phyloP scores from a whole-genome alignment of 2,113 vertebrate species.

The Platysternon megacephalum region DNA sequence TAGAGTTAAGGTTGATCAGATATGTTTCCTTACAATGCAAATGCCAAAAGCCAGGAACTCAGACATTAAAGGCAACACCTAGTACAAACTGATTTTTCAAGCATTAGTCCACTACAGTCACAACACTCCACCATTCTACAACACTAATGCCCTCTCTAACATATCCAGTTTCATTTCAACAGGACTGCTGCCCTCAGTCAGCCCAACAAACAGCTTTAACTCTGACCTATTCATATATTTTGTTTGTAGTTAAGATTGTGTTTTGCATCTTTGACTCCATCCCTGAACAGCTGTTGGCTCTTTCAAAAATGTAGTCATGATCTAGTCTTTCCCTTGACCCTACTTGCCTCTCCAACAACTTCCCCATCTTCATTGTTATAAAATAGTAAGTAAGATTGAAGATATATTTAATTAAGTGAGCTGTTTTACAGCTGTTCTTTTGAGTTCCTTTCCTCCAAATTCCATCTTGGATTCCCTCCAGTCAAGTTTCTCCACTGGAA shows the following conservation, averaged over 20 bases:
- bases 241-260: not conserved
- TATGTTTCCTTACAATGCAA: not conserved
- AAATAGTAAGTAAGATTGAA: not conserved
- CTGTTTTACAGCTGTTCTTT: not conserved
- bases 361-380: not conserved
- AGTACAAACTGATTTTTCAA: not conserved
- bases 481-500: not conserved
- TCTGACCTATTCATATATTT: not conserved
- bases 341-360: not conserved
- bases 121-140: not conserved
- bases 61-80: not conserved
- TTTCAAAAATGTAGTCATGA: not conserved
- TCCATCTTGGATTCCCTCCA: not conserved
- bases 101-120: not conserved
- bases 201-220: not conserved
- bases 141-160: not conserved
- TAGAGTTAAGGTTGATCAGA: not conserved
- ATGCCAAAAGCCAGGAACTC: constrained; percentile 2
- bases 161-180: not conserved
- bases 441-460: not conserved
- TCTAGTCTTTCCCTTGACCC: constrained; percentile 18
- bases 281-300: not conserved
- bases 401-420: not conserved
- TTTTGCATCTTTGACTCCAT: not conserved
- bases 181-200: not conserved